phyloP scores from a whole-genome alignment of 2,797 vertebrate species.

The Chelon auratus region DNA sequence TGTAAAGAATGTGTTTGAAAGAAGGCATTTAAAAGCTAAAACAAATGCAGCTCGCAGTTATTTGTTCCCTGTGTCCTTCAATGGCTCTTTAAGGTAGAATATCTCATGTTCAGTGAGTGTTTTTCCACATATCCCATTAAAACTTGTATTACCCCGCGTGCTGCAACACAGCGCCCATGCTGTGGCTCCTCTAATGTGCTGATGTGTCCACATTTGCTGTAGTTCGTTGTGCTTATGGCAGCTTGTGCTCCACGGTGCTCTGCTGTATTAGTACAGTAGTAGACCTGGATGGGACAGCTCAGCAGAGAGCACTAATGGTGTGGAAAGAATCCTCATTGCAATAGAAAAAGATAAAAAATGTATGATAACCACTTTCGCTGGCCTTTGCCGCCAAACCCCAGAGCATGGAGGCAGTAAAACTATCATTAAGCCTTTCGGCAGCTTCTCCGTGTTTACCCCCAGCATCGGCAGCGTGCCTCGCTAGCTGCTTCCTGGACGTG shows the following conservation, averaged over 20 bases:
- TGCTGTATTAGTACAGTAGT: slow-evolving; percentile 65
- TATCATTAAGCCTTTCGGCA: slow-evolving; percentile 59
- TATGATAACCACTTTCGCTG: slow-evolving; percentile 39
- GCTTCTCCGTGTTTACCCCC: slow-evolving; percentile 57
- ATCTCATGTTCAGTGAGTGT: slow-evolving; percentile 23
- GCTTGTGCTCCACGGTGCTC: slow-evolving; percentile 51
- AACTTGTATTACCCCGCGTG: slow-evolving; percentile 39
- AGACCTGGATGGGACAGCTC: slow-evolving; percentile 72
- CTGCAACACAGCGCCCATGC: slow-evolving; percentile 38
- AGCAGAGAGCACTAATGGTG: slow-evolving; percentile 80
- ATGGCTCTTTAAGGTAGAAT: slow-evolving; percentile 47
- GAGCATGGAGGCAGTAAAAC: slow-evolving; percentile 57
- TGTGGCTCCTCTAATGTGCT: slow-evolving; percentile 69
- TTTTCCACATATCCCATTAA: slow-evolving; percentile 37
- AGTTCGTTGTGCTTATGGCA: slow-evolving; percentile 68
- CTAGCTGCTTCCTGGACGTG: slow-evolving; percentile 30
- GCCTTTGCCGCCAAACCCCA: slow-evolving; percentile 33
- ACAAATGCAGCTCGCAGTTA: no score
- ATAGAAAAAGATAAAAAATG: slow-evolving; percentile 35
- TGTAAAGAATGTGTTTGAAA: slow-evolving; percentile 10
- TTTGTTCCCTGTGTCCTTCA: slow-evolving; percentile 41
- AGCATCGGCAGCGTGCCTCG: slow-evolving; percentile 22
- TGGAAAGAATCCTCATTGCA: slow-evolving; percentile 72
- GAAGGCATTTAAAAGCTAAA: not conserved
- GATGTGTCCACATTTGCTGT: slow-evolving; percentile 74